phyloP scores from a whole-genome alignment of 2,113 vertebrate genomes.

The Pygoscelis adeliae region DNA sequence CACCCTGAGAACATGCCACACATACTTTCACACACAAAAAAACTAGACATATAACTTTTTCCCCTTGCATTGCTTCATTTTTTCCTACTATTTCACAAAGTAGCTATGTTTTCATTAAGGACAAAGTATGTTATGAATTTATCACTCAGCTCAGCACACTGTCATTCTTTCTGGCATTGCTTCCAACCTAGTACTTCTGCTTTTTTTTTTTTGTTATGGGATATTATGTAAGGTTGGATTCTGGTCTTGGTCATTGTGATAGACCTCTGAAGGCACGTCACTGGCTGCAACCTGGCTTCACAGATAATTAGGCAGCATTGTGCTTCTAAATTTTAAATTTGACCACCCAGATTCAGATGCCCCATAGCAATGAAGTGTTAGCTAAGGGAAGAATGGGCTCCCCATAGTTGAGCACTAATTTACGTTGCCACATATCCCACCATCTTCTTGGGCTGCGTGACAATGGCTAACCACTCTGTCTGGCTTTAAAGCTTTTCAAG shows the following conservation, averaged over 20 bases:
- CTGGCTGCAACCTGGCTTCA: not conserved
- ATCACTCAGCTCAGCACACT: not conserved
- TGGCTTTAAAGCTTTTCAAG: not conserved
- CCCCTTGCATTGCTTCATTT: not conserved
- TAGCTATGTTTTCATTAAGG: not conserved
- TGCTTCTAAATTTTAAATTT: not conserved
- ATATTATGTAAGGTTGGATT: not conserved
- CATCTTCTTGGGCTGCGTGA: not conserved
- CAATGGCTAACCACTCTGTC: not conserved
- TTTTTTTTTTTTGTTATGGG: not conserved
- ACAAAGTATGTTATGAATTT: not conserved
- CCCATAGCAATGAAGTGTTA: not conserved
- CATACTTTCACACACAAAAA: constrained; percentile 32
- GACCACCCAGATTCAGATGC: not conserved
- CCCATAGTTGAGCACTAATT: not conserved
- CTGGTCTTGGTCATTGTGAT: not conserved
- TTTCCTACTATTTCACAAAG: not conserved
- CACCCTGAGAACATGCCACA: constrained; percentile 22
- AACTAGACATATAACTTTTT: not conserved
- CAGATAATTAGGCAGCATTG: not conserved
- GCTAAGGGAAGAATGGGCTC: not conserved
- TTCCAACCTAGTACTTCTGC: not conserved
- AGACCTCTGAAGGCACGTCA: not conserved
- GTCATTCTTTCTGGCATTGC: not conserved
- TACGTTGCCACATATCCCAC: not conserved